Conservation (phyloP, 2,113 vertebrate species). For the Nesospiza acunhae region DNA sequence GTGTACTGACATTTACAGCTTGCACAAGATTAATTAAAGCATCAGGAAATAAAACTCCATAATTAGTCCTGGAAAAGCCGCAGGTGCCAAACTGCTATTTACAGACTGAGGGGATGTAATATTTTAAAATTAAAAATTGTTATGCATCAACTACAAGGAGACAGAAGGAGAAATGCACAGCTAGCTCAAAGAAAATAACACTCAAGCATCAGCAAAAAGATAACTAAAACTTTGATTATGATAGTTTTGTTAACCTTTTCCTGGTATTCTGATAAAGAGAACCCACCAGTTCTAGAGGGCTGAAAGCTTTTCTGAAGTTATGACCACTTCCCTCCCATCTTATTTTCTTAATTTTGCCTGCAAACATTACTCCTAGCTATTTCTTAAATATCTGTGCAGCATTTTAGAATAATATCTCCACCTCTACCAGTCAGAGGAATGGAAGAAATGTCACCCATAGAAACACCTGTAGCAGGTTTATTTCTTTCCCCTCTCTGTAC, state of each 20-base stretch:
- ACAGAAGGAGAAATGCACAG: neutral
- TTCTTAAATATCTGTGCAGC: neutral
- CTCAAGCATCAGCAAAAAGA: neutral
- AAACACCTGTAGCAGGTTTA: neutral
- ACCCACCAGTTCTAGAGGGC: neutral
- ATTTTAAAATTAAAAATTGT: slow-evolving; percentile 6
- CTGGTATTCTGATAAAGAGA: neutral
- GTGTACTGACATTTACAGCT: slow-evolving; percentile 21
- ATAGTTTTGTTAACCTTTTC: neutral
- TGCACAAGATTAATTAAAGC: slow-evolving; percentile 20
- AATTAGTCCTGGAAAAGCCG: slow-evolving; percentile 10
- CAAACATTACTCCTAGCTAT: neutral
- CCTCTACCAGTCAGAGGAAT: neutral
- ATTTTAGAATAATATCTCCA: neutral
- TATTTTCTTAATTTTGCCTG: neutral
- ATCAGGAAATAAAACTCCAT: slow-evolving; percentile 26
- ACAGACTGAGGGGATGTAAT: neutral
- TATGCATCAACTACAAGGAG: neutral
- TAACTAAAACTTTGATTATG: neutral
- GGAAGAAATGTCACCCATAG: neutral
- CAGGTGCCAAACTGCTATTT: slow-evolving; percentile 32
- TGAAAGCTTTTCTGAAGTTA: neutral
- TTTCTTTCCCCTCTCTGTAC: neutral
- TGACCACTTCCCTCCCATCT: neutral
- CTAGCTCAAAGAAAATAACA: neutral